These are phyloP conservation scores for Anarsia innoxiella DNA, from an alignment of 2,888 invertebrate genomes.

Conservation along the genomic window DNA sequence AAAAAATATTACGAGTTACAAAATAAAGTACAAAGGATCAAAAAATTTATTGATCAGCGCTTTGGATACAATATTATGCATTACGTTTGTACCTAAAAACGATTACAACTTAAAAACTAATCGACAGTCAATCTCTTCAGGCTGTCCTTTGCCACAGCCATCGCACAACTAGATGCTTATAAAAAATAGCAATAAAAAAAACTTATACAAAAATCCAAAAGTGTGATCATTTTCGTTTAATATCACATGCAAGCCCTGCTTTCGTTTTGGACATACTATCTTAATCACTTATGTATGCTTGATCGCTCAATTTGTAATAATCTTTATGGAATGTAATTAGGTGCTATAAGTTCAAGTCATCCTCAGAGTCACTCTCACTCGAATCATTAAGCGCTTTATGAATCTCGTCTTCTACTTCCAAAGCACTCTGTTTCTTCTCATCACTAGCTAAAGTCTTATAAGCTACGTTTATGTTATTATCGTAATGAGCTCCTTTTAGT, in stretches of 20 bases:
- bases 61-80: constrained; percentile 29
- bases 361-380: constrained; percentile 61
- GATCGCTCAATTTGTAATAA: constrained; percentile 44
- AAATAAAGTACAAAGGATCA: constrained; percentile 13
- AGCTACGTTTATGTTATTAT: constrained; percentile 44
- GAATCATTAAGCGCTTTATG: constrained; percentile 53
- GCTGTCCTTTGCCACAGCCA: constrained; percentile 6
- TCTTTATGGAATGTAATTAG: constrained; percentile 36
- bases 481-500: constrained; percentile 41
- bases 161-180: no score
- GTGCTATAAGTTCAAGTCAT: constrained; percentile 59
- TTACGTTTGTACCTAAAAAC: constrained; percentile 26
- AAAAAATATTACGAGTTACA: background rate
- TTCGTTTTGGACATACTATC: constrained; percentile 23
- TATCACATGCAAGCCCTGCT: constrained; percentile 53
- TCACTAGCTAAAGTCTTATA: constrained; percentile 60
- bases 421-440: constrained; percentile 52
- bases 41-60: constrained; percentile 25
- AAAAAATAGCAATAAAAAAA: no score
- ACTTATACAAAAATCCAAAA: constrained; percentile 15
- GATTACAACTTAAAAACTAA: constrained; percentile 3
- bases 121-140: constrained; percentile 4
- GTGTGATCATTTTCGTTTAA: constrained; percentile 42
- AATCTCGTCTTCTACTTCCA: constrained; percentile 62
- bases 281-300: constrained; percentile 36